phyloP scores from a whole-genome alignment of 92 coral and sea anemone genomes.

The Nematostella vectensis region DNA sequence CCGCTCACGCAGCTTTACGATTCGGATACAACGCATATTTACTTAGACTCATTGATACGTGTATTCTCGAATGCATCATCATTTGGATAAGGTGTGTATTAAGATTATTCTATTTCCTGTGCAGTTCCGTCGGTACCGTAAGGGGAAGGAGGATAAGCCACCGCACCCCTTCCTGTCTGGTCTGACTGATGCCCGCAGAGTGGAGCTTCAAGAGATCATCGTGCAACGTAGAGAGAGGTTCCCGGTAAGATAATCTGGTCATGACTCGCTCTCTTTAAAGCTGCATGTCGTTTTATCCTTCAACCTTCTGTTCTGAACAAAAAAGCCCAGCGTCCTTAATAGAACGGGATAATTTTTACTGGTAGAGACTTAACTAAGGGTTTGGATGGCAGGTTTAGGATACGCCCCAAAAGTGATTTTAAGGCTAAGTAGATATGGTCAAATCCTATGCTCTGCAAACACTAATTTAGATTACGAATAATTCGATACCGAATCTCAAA shows the following conservation, averaged over 20 bases:
- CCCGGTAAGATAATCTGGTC: conserved; percentile 41
- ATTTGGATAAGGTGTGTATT: no score
- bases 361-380: no score
- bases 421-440: no score
- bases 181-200: conserved; percentile 75
- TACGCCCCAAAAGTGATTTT: no score
- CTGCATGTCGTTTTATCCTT: neutral
- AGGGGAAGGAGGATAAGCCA: conserved; percentile 38
- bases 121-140: conserved; percentile 68
- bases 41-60: no score
- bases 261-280: neutral
- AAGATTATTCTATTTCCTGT: neutral
- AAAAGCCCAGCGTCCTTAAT: no score
- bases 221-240: conserved; percentile 72
- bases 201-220: conserved; percentile 75
- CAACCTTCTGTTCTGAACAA: no score
- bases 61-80: no score
- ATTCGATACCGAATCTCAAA: no score
- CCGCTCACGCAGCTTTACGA: conserved; percentile 61
- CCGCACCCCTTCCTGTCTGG: conserved; percentile 87
- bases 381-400: neutral
- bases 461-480: no score
- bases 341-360: neutral
- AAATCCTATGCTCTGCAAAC: no score
- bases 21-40: conserved; percentile 74